Percentiles rank a stretch among this genome's conserved stretches.
These are phyloP conservation scores for Galeopsomyia nigrocyanea DNA, from an alignment of 2,888 invertebrate species.

Conservation along the genomic window DNA sequence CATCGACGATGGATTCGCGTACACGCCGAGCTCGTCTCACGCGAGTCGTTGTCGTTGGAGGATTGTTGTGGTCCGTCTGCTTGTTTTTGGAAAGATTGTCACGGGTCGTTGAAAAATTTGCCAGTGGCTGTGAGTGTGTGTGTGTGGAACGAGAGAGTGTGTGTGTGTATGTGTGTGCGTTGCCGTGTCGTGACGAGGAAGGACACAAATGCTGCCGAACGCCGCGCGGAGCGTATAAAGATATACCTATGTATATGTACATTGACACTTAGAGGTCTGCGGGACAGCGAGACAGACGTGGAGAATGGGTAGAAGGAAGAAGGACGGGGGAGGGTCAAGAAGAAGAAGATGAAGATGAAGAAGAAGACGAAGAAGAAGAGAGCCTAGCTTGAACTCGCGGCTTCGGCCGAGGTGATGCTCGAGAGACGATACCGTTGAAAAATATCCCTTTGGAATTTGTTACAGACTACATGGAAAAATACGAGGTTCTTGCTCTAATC, in stretches of 20 bases:
- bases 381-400: slow-evolving; percentile 28
- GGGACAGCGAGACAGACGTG: no score
- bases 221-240: slow-evolving; percentile 3
- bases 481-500: slow-evolving; percentile 12
- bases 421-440: slow-evolving; percentile 38
- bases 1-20: slow-evolving; percentile 31
- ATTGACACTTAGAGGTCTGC: no score
- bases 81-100: slow-evolving; percentile 41
- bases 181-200: no score
- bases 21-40: slow-evolving; percentile 34
- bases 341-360: slow-evolving; percentile 5
- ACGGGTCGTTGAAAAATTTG: neutral
- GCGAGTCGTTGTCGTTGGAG: slow-evolving; percentile 28
- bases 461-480: slow-evolving; percentile 44
- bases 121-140: no score
- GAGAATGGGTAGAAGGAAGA: no score
- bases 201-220: slow-evolving; percentile 38
- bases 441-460: slow-evolving; percentile 42
- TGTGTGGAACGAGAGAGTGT: no score
- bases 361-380: neutral
- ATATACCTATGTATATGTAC: no score
- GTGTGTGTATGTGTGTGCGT: no score
- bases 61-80: neutral
- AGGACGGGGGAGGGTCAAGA: no score
- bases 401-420: slow-evolving; percentile 25